A percentile compares a stretch with the other conserved stretches of the same genome.
phyloP scores from a whole-genome alignment of 2,113 vertebrate species.

The Chaetodon auriga region DNA sequence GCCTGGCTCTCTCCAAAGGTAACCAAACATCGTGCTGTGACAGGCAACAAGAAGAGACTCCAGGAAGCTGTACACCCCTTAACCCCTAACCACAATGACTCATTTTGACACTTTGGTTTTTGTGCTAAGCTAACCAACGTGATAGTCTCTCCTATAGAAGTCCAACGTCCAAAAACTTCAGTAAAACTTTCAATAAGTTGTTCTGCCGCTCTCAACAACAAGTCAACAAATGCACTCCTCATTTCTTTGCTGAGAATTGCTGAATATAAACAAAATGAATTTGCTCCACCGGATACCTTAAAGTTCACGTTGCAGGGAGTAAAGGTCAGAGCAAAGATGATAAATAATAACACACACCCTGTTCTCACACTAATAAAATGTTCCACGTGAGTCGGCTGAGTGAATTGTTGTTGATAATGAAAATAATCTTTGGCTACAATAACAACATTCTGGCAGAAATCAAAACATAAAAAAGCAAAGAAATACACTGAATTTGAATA shows the following conservation, averaged over 20 bases:
- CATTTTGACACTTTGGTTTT: too few relatives aligned
- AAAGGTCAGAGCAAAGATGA: background rate
- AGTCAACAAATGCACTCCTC: too few relatives aligned
- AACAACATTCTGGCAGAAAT: background rate
- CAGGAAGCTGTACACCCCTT: too few relatives aligned
- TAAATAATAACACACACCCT: background rate
- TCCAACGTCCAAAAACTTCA: too few relatives aligned
- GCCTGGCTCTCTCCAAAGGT: too few relatives aligned
- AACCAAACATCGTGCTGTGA: too few relatives aligned
- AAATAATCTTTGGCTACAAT: background rate
- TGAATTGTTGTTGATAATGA: constrained; percentile 15
- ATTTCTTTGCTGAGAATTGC: background rate
- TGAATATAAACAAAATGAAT: background rate
- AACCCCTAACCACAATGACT: too few relatives aligned
- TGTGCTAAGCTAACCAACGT: too few relatives aligned
- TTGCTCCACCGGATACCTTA: background rate
- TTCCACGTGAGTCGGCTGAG: background rate
- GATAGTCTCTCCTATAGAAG: too few relatives aligned
- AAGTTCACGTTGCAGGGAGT: background rate
- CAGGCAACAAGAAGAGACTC: too few relatives aligned
- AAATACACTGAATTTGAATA: background rate
- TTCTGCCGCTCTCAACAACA: too few relatives aligned
- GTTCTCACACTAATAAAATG: background rate
- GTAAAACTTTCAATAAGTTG: too few relatives aligned
- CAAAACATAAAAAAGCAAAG: background rate